Conservation (phyloP, 64 coral and sea anemone genomes). For the Platygyra sinensis region DNA sequence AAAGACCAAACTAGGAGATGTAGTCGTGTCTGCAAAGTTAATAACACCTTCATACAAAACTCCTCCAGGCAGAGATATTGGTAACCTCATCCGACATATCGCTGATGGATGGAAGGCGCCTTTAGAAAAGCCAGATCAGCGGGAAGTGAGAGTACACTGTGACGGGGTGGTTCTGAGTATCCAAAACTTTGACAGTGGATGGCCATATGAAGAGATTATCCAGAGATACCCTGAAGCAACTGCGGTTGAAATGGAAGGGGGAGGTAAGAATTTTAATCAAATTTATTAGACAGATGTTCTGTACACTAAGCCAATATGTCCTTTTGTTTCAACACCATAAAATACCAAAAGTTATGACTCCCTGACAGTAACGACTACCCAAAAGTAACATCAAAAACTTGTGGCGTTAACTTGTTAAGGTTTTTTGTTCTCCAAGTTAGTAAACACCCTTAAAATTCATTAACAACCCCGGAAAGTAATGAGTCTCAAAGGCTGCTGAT, state of each 20-base stretch:
- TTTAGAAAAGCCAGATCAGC: background rate
- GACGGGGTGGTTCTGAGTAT: background rate
- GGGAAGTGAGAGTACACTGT: background rate
- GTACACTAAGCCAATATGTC: no score
- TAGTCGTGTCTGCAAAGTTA: conserved; percentile 33
- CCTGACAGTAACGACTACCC: no score
- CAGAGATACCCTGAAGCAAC: background rate
- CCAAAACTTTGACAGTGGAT: background rate
- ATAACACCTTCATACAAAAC: conserved; percentile 1
- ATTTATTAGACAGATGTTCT: background rate
- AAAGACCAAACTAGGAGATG: conserved; percentile 37
- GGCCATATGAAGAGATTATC: background rate
- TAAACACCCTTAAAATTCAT: no score
- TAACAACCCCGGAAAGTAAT: no score
- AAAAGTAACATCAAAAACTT: no score
- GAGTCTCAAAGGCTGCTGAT: no score
- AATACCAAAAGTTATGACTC: background rate
- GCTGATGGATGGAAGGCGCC: background rate
- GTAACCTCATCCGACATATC: background rate
- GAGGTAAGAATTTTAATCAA: background rate
- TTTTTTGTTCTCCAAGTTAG: no score
- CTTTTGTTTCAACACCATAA: no score
- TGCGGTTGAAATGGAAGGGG: background rate
- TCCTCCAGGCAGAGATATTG: background rate
- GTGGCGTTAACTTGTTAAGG: no score